Base-by-base conservation (phyloP, 2,797 vertebrate genomes). In the Cyclopterus lumpus region DNA sequence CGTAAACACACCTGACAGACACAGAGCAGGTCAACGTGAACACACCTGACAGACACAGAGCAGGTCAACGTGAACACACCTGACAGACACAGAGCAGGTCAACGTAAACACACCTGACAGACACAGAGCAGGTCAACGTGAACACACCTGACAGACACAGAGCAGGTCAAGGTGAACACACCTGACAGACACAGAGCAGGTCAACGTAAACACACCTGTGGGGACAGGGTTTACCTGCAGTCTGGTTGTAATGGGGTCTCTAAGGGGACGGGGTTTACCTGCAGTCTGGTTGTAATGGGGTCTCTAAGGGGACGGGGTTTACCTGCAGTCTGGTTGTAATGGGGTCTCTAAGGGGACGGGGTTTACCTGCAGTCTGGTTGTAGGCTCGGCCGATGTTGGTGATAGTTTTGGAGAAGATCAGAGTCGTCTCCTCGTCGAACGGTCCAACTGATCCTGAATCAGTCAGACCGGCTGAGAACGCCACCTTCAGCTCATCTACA, bases 361-460 rank as follows among this genome's bases (percentile, higher is more conserved):
- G 53, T 54, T 8, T 54, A 54, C 53, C 53, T 28, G 90, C 42
- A 0, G 75, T 61, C 32, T 65, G 80, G 83, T 92, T 55, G 69
- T 92, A 93, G 42, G 82, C 86, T 1, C 8, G 22, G 11, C 92
- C 91, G 0, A 89, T 26, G 46, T 93, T 90, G 59, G 77, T 77
- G 74, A 93, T 65, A 68, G 55, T 66, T 72, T 93, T 93, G 32
- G 88, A 87, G 81, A 91, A 93, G 54, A 89, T 72, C 60, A 93
- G 77, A 1, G 88, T 90, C 0, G 73, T 87, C 77, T 93, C 90
- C 16, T 76, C 18, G 24, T 92, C 81, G 24, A 92, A 93, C 0
- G 92, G 92, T 10, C 91, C 92, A 0, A 93, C 83, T 0, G 83
- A 24, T 51, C 92, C 92, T 1, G 79, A 81, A 18, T 93, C 85